phyloP scores from a whole-genome alignment of 2,113 vertebrate species.

The Oncorhynchus tshawytscha region DNA sequence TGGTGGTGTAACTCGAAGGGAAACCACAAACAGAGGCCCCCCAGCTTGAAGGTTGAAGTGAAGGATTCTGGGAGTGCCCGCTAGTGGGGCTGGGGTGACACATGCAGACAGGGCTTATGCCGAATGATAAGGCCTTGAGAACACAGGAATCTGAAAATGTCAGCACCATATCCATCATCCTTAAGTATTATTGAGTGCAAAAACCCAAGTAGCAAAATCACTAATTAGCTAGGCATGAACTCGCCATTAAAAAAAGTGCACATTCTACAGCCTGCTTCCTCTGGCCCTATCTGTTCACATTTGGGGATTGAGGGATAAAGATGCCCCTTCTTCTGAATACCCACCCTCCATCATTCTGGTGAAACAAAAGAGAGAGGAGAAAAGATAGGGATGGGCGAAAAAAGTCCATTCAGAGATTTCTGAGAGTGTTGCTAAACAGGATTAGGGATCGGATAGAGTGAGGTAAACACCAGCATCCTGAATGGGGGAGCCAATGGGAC shows the following conservation, averaged over 20 bases:
- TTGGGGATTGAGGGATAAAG: constrained; percentile 32
- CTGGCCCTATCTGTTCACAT: background rate
- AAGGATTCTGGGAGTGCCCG: constrained; percentile 56
- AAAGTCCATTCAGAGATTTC: constrained; percentile 55
- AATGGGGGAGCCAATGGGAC: constrained; percentile 47
- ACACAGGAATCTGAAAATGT: constrained; percentile 53
- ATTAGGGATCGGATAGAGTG: constrained; percentile 69
- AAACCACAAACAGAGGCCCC: background rate
- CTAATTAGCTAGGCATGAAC: constrained; percentile 71
- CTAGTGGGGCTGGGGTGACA: constrained; percentile 55
- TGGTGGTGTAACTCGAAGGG: background rate
- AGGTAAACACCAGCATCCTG: constrained; percentile 70
- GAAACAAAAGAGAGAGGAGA: constrained; percentile 53
- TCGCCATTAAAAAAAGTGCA: constrained; percentile 46
- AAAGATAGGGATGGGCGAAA: constrained; percentile 9
- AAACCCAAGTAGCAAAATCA: constrained; percentile 60
- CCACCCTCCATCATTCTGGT: constrained; percentile 52
- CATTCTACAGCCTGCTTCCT: constrained; percentile 32
- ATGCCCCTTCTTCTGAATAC: constrained; percentile 48
- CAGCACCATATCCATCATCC: constrained; percentile 67
- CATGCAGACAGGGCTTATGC: constrained; percentile 40
- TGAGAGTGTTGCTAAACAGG: constrained; percentile 75
- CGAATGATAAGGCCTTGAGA: constrained; percentile 46
- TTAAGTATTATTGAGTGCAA: constrained; percentile 56
- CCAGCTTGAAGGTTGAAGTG: constrained; percentile 16